Percentiles rank a stretch among this genome's conserved stretches.
These are phyloP conservation scores for Loriculus beryllinus DNA, from an alignment of 2,797 vertebrate species.

Conservation along the genomic window DNA sequence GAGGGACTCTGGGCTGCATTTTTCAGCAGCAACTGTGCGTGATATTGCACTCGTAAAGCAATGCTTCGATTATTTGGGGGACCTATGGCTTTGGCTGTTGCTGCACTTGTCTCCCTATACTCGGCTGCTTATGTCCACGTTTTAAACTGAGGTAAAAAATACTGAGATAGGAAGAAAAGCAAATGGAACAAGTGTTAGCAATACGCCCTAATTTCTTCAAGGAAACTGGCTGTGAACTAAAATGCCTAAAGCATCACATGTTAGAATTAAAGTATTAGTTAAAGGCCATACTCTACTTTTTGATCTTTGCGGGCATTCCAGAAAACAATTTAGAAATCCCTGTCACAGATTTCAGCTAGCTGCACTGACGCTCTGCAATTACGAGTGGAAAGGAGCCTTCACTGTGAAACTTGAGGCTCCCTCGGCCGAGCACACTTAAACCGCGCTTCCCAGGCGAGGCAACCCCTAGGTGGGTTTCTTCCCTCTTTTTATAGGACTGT, in stretches of 20 bases:
- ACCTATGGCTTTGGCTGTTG: background rate
- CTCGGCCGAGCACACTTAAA: background rate
- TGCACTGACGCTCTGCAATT: fast-evolving
- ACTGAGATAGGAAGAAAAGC: background rate
- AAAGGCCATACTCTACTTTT: constrained; percentile 18
- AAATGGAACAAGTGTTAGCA: background rate
- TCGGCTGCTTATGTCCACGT: background rate
- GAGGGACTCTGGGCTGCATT: background rate
- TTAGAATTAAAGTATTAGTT: constrained; percentile 30
- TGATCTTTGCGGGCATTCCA: background rate
- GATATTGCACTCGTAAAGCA: background rate
- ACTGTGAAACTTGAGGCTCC: background rate
- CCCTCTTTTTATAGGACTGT: fast-evolving
- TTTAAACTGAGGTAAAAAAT: background rate
- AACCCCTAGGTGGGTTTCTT: fast-evolving
- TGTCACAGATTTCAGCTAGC: background rate
- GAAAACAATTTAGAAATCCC: background rate
- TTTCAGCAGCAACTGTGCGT: background rate
- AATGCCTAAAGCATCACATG: constrained; percentile 4
- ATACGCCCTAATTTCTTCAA: constrained; percentile 32
- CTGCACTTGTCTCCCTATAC: background rate
- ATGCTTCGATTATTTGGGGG: background rate
- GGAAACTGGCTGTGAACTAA: constrained; percentile 5
- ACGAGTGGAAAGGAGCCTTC: background rate
- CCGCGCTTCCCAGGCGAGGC: background rate